Base-by-base conservation (phyloP, 53 echinoderm and acorn worm genomes). In the Temnopleurus reevesii region DNA sequence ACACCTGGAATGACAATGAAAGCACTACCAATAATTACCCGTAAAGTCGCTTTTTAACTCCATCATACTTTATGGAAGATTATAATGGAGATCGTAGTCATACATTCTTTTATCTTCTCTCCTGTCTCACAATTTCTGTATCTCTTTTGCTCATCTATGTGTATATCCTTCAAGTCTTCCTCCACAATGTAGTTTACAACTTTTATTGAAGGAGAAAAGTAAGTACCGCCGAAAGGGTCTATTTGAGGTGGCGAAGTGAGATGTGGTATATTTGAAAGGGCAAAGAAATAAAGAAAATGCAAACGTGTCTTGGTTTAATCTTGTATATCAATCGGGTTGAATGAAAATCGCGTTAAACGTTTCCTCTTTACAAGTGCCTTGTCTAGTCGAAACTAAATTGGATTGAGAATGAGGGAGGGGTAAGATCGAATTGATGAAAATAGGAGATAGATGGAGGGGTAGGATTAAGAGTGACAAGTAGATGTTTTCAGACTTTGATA, bases 1-100 rank as follows among this genome's bases (percentile, higher is more conserved):
- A 60, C 85, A 61, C 85, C 85, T 85, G 85, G 28, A 2, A 3
- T 0, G 2, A 85, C 85, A 85, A 85, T 44, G 47, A 46, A n/a
- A 8, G 43, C 43, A 44, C 59, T 21, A 43, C 46, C 19, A 4
- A 38, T 85, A 85, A 85, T 85, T 85, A 85, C 85, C 61, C n/a
- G 12, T 21, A 85, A 85, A 85, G 85, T 85, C 85, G 85, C 85
- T 60, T 60, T 85, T 46, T 60, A 60, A 83, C 83, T 44, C 43
- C 31, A 27, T 24, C 58, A 61, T 55, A 29, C 83, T 71, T 71
- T 12, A 23, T 3, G 45, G 21, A 45, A 26, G 23, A 60, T 59
- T 60, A 45, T 60, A 61, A 85, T 85, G 44, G 61, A 25, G 8
- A 45, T 60, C 24, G 7, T 85, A n/a, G 56, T 58, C 13, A 84